Conservation (phyloP, 2,113 vertebrate species). For the Scytalopus superciliaris region DNA sequence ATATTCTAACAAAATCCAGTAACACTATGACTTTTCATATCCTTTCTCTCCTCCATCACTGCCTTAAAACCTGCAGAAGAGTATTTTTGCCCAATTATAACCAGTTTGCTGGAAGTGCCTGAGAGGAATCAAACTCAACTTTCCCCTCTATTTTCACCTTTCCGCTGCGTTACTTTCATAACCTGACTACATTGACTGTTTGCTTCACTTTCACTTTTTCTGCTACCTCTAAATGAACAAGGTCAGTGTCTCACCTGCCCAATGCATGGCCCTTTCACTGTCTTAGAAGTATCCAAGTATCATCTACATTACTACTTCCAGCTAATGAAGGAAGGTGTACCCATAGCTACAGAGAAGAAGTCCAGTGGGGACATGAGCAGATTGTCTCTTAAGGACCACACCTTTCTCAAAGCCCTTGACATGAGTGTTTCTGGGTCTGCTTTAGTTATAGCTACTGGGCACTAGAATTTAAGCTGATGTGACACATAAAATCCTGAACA, state of each 20-base stretch:
- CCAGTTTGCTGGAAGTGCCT: neutral
- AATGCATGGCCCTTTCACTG: rapidly evolving
- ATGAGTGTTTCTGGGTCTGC: neutral
- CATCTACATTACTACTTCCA: neutral
- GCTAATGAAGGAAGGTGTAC: neutral
- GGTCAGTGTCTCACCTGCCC: neutral
- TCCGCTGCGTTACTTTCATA: rapidly evolving
- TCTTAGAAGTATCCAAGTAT: neutral
- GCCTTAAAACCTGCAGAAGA: neutral
- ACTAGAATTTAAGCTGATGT: neutral
- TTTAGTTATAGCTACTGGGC: neutral
- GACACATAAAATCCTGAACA: neutral
- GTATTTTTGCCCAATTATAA: neutral
- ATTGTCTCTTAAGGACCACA: neutral
- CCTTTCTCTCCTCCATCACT: neutral
- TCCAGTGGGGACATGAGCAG: neutral
- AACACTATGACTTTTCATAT: neutral
- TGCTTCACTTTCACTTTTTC: neutral
- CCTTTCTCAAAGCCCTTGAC: neutral
- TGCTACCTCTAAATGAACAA: neutral
- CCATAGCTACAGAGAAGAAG: neutral
- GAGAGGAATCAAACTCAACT: neutral
- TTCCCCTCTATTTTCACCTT: neutral
- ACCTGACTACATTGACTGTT: neutral
- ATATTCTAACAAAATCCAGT: neutral